phyloP scores from a whole-genome alignment of 2,797 vertebrate species.

The Lacerta viridis region DNA sequence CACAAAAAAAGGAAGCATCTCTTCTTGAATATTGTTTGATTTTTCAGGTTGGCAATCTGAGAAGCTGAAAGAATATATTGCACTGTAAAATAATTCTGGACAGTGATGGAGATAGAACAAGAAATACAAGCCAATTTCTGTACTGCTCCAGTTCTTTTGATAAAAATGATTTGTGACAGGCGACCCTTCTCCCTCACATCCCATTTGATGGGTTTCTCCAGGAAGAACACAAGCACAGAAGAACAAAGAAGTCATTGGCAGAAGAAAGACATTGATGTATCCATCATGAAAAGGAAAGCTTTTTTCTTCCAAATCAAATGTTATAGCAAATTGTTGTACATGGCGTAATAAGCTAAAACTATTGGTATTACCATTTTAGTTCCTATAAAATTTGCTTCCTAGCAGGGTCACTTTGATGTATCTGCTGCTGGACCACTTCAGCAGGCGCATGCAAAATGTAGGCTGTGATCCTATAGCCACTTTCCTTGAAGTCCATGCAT shows the following conservation, averaged over 20 bases:
- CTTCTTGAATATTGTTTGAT: background rate
- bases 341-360: background rate
- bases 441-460: too few species aligned
- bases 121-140: conserved; percentile 13
- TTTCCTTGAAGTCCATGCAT: too few species aligned
- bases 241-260: conserved; percentile 48
- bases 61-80: background rate
- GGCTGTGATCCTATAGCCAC: too few species aligned
- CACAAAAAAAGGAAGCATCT: background rate
- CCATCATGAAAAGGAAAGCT: conserved; percentile 53
- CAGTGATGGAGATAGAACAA: background rate
- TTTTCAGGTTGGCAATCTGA: background rate
- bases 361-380: background rate
- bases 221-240: conserved; percentile 51
- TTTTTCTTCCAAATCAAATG: conserved; percentile 62
- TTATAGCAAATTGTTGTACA: conserved; percentile 26
- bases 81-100: background rate
- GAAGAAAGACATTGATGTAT: conserved; percentile 30
- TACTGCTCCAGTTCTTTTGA: background rate
- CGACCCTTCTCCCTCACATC: background rate
- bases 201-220: conserved; percentile 41
- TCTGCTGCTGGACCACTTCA: too few species aligned
- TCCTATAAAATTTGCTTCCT: too few species aligned
- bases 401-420: too few species aligned
- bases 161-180: background rate